phyloP scores from a whole-genome alignment of 2,888 invertebrate species.

The Lucinisca nassula region DNA sequence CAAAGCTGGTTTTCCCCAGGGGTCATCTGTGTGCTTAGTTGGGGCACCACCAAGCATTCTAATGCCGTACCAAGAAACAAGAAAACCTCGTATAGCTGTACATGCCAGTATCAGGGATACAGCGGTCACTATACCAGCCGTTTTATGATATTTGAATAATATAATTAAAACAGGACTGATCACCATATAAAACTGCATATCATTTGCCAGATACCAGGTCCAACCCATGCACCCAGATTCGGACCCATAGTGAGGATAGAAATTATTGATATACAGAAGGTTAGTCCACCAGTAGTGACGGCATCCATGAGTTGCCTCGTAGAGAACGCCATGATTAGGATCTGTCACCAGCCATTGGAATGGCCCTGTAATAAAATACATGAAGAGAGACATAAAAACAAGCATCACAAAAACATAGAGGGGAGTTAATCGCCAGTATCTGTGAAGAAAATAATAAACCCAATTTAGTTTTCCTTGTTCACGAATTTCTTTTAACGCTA shows the following conservation, averaged over 20 bases:
- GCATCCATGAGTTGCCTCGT: slow-evolving; percentile 57
- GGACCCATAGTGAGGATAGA: slow-evolving; percentile 71
- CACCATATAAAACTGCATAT: slow-evolving; percentile 79
- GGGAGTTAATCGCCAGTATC: slow-evolving; percentile 75
- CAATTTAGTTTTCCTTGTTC: slow-evolving; percentile 52
- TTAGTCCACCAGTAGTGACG: slow-evolving; percentile 83
- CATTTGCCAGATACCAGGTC: slow-evolving; percentile 70
- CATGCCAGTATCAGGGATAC: slow-evolving; percentile 30
- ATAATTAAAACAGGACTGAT: slow-evolving; percentile 70
- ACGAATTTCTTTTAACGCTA: slow-evolving; percentile 47
- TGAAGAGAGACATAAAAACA: slow-evolving; percentile 44
- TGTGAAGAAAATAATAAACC: slow-evolving; percentile 64
- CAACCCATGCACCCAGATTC: slow-evolving; percentile 78
- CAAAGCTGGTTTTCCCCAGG: slow-evolving; percentile 41
- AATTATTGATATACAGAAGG: slow-evolving; percentile 82
- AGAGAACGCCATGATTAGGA: slow-evolving; percentile 8
- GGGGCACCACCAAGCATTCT: background rate
- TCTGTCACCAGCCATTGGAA: slow-evolving; percentile 37
- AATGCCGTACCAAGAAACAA: slow-evolving; percentile 39
- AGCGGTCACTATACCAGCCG: slow-evolving; percentile 20
- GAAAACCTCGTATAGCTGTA: slow-evolving; percentile 6
- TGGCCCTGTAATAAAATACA: slow-evolving; percentile 62
- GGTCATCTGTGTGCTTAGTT: slow-evolving; percentile 54
- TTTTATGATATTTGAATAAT: slow-evolving; percentile 26
- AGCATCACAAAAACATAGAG: slow-evolving; percentile 62